Conservation (phyloP, 1,140 invertebrate genomes). For the Himalopsyche phryganea region DNA sequence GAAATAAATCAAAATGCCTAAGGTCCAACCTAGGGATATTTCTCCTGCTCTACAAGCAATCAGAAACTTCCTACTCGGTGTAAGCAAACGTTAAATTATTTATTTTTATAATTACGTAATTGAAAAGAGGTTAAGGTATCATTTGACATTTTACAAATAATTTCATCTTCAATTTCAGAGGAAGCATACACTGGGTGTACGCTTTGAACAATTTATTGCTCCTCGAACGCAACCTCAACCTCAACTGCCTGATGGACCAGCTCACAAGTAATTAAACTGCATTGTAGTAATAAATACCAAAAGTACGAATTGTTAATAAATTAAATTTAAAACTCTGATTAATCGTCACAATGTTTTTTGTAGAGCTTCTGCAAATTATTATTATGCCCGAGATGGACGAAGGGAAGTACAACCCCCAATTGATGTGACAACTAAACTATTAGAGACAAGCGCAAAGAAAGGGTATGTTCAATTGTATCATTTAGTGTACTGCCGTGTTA, state of each 20-base stretch:
- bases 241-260: constrained; percentile 68
- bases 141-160: constrained; percentile 12
- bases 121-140: neutral
- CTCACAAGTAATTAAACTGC: constrained; percentile 61
- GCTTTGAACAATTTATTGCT: constrained; percentile 61
- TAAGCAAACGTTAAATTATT: constrained; percentile 38
- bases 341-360: constrained; percentile 21
- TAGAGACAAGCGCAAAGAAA: constrained; percentile 42
- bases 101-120: constrained; percentile 26
- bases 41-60: constrained; percentile 57
- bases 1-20: constrained; percentile 15
- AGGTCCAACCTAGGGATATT: constrained; percentile 51
- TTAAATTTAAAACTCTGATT: neutral
- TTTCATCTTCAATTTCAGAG: constrained; percentile 46
- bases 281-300: neutral
- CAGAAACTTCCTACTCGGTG: constrained; percentile 59
- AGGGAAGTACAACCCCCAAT: constrained; percentile 67
- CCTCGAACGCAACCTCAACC: constrained; percentile 73
- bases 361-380: constrained; percentile 70
- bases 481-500: too few species aligned
- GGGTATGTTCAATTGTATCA: too few species aligned
- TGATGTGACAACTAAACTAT: constrained; percentile 49
- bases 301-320: neutral
- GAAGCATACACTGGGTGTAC: constrained; percentile 58
- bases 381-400: constrained; percentile 71